Evolutionary conservation across 2,797 vertebrate genomes (phyloP).

Genomic region (Lates japonicus): DNA sequence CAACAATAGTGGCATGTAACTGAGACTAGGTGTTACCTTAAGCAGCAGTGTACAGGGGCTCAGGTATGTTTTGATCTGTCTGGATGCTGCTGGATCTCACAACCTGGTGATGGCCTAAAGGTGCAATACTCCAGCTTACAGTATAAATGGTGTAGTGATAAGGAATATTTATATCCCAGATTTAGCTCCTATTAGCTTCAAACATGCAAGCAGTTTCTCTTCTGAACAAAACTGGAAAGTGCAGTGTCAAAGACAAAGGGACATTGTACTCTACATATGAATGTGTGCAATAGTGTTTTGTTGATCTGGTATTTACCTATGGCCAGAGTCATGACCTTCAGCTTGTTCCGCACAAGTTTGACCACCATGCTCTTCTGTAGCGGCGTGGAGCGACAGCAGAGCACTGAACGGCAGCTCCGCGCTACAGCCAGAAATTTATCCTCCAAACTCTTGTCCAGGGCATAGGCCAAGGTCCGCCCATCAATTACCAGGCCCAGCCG

Average conservation of each 20-base stretch:
- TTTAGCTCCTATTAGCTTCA: neutral
- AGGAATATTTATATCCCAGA: slow-evolving; percentile 9
- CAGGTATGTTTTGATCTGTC: slow-evolving; percentile 30
- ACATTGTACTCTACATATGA: no score
- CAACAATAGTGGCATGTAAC: neutral
- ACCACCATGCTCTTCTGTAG: slow-evolving; percentile 99
- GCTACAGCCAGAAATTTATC: slow-evolving; percentile 95
- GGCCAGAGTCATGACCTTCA: slow-evolving; percentile 98
- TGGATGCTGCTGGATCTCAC: slow-evolving; percentile 10
- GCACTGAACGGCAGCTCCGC: slow-evolving; percentile 91
- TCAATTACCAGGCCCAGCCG: slow-evolving; percentile 94
- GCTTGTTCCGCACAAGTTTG: slow-evolving; percentile 95
- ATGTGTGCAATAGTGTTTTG: neutral
- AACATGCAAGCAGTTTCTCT: neutral
- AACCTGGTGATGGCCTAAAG: slow-evolving; percentile 4
- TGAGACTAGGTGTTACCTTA: neutral
- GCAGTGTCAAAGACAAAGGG: neutral
- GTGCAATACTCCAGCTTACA: neutral
- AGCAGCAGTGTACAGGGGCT: neutral
- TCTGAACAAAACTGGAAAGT: neutral
- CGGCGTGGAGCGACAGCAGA: slow-evolving; percentile 96
- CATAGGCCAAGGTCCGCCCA: slow-evolving; percentile 94
- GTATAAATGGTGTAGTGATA: neutral
- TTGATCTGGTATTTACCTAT: slow-evolving; percentile 88
- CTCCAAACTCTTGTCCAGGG: slow-evolving; percentile 92